These are phyloP conservation scores for Pterocles orientalis DNA, from an alignment of 2,113 vertebrate species.

Conservation along the genomic window DNA sequence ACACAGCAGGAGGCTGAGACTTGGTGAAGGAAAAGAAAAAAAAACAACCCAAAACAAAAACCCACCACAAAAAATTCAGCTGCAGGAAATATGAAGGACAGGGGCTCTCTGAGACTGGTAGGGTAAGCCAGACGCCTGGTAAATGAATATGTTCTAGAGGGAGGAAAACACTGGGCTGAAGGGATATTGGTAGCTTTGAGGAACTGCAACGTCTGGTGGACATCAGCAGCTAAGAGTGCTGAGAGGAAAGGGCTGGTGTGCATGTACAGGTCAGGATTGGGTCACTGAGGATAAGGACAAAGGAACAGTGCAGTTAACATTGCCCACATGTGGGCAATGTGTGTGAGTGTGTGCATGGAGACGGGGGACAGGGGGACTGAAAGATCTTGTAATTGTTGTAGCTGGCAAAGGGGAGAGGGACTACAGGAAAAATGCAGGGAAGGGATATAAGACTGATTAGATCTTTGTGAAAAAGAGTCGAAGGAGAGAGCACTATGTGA, in stretches of 20 bases:
- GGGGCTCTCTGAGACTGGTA: not conserved
- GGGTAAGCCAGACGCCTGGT: not conserved
- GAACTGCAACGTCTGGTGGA: not conserved
- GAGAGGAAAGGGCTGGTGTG: not conserved
- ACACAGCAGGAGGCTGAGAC: not conserved
- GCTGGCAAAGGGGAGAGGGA: not conserved
- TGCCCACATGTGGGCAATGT: no score
- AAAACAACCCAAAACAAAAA: no score
- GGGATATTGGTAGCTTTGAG: not conserved
- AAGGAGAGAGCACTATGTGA: not conserved
- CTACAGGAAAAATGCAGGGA: not conserved
- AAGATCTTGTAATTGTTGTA: not conserved
- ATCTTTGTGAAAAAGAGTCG: not conserved
- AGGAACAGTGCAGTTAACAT: not conserved
- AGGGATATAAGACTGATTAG: not conserved
- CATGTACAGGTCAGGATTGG: not conserved
- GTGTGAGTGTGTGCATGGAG: not conserved
- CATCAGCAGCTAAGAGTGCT: not conserved
- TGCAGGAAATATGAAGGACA: not conserved
- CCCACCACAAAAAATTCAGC: not conserved
- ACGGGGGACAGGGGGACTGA: accelerated
- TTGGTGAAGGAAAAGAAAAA: not conserved
- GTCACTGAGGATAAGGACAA: not conserved
- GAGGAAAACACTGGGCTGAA: not conserved
- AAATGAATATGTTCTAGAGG: not conserved